Evolutionary conservation across 2,888 invertebrate genomes (phyloP).

Genomic region (Branchellion lobata): DNA sequence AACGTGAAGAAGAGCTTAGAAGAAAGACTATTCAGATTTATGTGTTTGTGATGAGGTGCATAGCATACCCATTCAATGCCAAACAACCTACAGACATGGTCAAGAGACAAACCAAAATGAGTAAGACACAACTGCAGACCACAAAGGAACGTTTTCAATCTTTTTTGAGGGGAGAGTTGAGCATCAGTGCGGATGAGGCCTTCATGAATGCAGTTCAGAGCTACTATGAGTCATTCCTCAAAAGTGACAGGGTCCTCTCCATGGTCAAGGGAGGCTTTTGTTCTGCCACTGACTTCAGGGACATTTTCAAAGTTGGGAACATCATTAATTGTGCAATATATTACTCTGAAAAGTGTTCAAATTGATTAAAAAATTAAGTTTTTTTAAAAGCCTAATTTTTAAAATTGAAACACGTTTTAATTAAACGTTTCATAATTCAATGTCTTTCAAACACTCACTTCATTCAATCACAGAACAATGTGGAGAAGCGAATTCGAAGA

Average conservation of each 20-base stretch:
- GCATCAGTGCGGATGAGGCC: conserved; percentile 67
- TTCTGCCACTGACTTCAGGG: conserved; percentile 96
- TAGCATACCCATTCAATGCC: conserved; percentile 98
- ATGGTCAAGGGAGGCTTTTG: conserved; percentile 98
- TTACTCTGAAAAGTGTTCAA: neutral
- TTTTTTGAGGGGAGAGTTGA: conserved; percentile 93
- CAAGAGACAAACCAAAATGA: conserved; percentile 86
- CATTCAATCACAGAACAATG: conserved; percentile 77
- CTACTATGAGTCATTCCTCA: conserved; percentile 78
- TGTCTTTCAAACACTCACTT: no score
- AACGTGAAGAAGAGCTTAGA: conserved; percentile 91
- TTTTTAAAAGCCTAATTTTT: no score
- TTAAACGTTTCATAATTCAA: no score
- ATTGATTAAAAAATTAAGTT: no score
- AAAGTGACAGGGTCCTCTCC: conserved; percentile 89
- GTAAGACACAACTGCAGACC: conserved; percentile 89
- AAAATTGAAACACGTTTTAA: no score
- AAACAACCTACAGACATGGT: conserved; percentile 99
- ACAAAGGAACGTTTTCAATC: conserved; percentile 90
- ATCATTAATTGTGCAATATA: neutral
- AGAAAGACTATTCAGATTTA: conserved; percentile 91
- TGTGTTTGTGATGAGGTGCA: conserved; percentile 94
- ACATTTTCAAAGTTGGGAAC: conserved; percentile 75
- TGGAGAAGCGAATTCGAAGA: conserved; percentile 93
- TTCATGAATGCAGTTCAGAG: conserved; percentile 98